Conservation (phyloP, 2,113 vertebrate species). For the Xyliphius kryptos region DNA sequence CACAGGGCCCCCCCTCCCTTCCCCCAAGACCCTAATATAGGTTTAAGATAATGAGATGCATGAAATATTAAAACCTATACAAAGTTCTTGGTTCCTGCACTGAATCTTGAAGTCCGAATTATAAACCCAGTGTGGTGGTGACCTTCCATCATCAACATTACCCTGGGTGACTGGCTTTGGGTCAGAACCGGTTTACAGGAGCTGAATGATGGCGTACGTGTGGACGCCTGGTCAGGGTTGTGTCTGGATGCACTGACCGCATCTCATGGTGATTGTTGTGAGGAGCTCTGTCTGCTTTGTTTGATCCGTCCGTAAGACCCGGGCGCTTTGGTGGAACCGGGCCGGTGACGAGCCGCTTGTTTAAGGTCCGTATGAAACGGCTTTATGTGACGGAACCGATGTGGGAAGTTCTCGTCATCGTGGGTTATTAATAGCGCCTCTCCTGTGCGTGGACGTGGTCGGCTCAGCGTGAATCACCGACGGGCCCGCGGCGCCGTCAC, state of each 20-base stretch:
- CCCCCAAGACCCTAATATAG: too few relatives aligned
- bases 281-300: neutral
- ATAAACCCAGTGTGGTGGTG: too few relatives aligned
- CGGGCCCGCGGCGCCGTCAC: constrained; percentile 46
- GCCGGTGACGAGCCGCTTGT: constrained; percentile 37
- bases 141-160: too few relatives aligned
- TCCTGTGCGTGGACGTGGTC: constrained; percentile 40
- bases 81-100: too few relatives aligned
- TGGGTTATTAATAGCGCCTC: constrained; percentile 48
- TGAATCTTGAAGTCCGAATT: too few relatives aligned
- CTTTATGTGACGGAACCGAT: constrained; percentile 31
- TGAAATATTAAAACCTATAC: too few relatives aligned
- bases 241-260: constrained; percentile 6
- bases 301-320: neutral
- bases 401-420: constrained; percentile 26
- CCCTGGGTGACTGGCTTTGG: too few relatives aligned
- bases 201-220: neutral
- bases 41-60: too few relatives aligned
- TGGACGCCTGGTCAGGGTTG: neutral
- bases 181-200: too few relatives aligned
- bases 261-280: neutral
- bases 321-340: neutral
- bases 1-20: too few relatives aligned
- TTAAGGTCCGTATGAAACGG: constrained; percentile 25
- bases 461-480: constrained; percentile 53